phyloP scores from a whole-genome alignment of 2,797 vertebrate genomes.

The Chiloscyllium punctatum region DNA sequence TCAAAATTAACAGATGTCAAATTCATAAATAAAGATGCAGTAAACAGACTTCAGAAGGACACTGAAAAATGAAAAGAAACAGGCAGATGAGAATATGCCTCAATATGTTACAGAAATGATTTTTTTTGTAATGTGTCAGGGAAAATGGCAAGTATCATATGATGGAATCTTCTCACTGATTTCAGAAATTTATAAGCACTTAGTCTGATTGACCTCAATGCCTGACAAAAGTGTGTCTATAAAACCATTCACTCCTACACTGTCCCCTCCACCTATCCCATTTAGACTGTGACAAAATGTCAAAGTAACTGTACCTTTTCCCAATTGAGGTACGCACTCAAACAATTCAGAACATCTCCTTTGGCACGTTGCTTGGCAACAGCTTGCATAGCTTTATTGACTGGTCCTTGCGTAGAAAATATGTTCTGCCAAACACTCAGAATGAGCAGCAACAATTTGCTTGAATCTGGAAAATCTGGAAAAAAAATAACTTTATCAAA shows the following conservation, averaged over 20 bases:
- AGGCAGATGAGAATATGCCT: not conserved
- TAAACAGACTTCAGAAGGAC: not conserved
- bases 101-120: not conserved
- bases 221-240: not conserved
- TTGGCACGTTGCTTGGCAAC: conserved; percentile 66
- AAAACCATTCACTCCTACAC: no score
- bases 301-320: conserved; percentile 68
- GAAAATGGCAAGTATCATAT: not conserved
- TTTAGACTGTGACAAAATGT: not conserved
- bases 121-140: not conserved
- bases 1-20: not conserved
- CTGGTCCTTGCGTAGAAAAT: conserved; percentile 61
- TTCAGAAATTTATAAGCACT: not conserved
- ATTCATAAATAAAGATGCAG: not conserved
- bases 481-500: conserved; percentile 6
- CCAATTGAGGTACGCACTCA: conserved; percentile 74
- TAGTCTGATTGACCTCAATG: not conserved
- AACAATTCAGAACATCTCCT: conserved; percentile 60
- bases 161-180: not conserved
- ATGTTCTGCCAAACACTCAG: conserved; percentile 76
- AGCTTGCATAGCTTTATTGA: conserved; percentile 80
- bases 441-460: conserved; percentile 80
- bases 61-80: not conserved
- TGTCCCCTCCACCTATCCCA: no score
- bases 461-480: conserved; percentile 75